Evolutionary conservation across 2,888 invertebrate species (phyloP).

Genomic region (Dioctria rufipes): DNA sequence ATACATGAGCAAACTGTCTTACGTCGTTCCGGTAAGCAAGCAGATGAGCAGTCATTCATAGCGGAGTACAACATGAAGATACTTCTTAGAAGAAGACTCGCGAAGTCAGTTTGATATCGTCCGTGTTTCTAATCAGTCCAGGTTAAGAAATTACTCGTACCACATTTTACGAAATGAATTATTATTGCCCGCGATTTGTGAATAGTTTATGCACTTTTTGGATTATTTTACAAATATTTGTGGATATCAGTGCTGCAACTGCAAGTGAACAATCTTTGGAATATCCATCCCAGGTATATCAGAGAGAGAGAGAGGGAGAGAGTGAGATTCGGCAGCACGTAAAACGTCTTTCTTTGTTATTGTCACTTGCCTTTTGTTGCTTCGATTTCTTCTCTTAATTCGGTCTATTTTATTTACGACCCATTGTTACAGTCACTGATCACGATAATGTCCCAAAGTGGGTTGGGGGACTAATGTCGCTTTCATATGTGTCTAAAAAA

Average conservation of each 20-base stretch:
- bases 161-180: neutral
- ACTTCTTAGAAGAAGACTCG: conserved; percentile 13
- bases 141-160: neutral
- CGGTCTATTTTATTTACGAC: neutral
- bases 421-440: conserved; percentile 36
- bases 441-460: conserved; percentile 36
- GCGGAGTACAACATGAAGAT: conserved; percentile 34
- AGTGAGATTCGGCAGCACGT: neutral
- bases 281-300: conserved; percentile 45
- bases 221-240: neutral
- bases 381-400: neutral
- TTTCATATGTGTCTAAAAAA: conserved; percentile 20
- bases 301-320: too few species aligned
- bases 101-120: conserved; percentile 31
- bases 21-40: conserved; percentile 50
- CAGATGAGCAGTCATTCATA: conserved; percentile 53
- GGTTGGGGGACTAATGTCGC: conserved; percentile 11
- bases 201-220: neutral
- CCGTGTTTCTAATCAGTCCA: conserved; percentile 15
- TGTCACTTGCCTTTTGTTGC: neutral
- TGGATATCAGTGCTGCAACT: neutral
- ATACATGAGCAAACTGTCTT: conserved; percentile 31
- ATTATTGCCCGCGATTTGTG: neutral
- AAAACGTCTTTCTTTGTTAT: neutral
- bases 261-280: conserved; percentile 45